Base-by-base conservation (phyloP, 2,113 vertebrate genomes). In the Leptodactylus fuscus region DNA sequence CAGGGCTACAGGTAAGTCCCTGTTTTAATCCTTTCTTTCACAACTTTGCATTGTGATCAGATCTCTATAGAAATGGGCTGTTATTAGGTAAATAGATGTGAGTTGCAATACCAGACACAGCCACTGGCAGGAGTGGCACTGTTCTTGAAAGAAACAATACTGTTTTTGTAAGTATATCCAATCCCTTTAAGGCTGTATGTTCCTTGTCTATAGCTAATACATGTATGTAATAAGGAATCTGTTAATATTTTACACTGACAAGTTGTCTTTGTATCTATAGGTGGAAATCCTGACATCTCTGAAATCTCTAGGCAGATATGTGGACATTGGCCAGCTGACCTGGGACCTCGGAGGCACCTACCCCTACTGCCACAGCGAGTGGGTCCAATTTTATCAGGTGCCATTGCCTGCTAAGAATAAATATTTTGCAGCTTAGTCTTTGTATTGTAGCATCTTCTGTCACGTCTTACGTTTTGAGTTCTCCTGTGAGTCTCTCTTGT, bases 331-430 rank as follows among this genome's bases (percentile, higher is more conserved):
- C 48, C 97, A 99, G 90, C 90, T 98, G 91, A 96, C 96, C 0
- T 85, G 81, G 44, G 93, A 94, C 89, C 91, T 98, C 83, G 96
- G 95, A 0, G 98, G 98, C 60, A 81, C 92, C 81, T 96, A 97
- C 83, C 91, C 92, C 13, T 99, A 98, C 92, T 91, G 93, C 91
- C 97, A 98, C 83, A 34, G 85, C 46, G 95, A 97, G 89, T 99
- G 98, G 98, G 92, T 98, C 83, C 96, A 96, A 9, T 97, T 97
- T 89, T 96, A 97, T 89, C 95, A 96, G 96, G 98, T 99, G 88
- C 87, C 89, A 44, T 36, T 80, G 55, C 77, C 53, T 80, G 77
- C 77, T 62, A 89, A 78, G 78, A 86, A 29, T 75, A 48, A 65
- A 48, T n/a, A 20, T n/a, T 15, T 13, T 11, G 27, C 24, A 9